Base-by-base conservation (phyloP, 2,888 invertebrate genomes). In the Hanleya hanleyi region DNA sequence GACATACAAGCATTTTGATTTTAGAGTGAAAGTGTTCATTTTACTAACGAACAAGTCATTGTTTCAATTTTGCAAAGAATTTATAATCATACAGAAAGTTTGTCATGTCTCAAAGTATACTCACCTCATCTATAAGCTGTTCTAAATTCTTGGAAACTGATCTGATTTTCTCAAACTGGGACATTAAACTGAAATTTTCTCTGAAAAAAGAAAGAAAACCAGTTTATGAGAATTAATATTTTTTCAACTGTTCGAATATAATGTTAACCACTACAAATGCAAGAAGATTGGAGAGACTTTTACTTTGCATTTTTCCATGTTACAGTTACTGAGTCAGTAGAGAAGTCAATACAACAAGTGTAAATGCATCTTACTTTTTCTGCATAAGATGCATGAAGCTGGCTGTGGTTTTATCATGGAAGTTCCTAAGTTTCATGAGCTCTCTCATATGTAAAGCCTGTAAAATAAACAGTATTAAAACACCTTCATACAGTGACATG, bases 131-230 rank as follows among this genome's bases (percentile, higher is more conserved):
- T 71, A 93, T 92, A 9, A 94, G 88, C 82, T 93, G 93, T 79
- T 94, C 93, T 70, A 94, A 88, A 86, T 93, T 93, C 82, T 93
- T 91, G 50, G 92, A 92, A 49, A 94, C 92, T 18, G 93, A 93
- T 67, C 93, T 91, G 65, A 93, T 91, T 89, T 93, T 93, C 82
- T 93, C 93, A 1, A 92, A 90, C 65, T 91, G 91, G 37, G 92
- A 92, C 93, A 94, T 93, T 81, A 92, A 92, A 83, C 92, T 92
- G 87, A 93, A 94, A 77, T 92, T 92, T 74, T 92, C 93, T 82
- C 94, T 94, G 73, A 29, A 66, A 74, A 57, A 38, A 68, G 6
- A 41, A 41, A 12, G 18, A 12, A 12, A 12, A 9, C 9, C 9
- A 41, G 18, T 41, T 41, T 12, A 41, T 41, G 18, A 41, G 9